phyloP scores from a whole-genome alignment of 2,888 invertebrate species.

The Perdita meconis region DNA sequence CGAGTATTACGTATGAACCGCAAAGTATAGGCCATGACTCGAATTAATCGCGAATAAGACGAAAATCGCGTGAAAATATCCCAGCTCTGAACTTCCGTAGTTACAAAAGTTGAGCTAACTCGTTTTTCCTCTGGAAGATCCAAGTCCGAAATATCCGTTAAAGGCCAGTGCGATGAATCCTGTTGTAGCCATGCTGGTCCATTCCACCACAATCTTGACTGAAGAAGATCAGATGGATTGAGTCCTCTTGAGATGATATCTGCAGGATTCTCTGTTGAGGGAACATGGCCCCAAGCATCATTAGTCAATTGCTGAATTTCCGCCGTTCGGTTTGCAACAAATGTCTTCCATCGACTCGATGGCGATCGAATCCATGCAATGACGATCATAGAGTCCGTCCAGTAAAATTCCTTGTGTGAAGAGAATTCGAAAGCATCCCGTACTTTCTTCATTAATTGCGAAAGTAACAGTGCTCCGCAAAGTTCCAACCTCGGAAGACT shows the following conservation, averaged over 20 bases:
- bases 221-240: not conserved
- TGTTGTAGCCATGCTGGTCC: not conserved
- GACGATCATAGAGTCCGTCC: constrained; percentile 19
- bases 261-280: constrained; percentile 7
- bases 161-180: not conserved
- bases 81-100: not conserved
- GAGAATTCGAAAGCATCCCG: not conserved
- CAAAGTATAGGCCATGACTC: not conserved
- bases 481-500: constrained; percentile 9
- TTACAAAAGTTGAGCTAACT: not conserved
- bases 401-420: not conserved
- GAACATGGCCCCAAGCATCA: not conserved
- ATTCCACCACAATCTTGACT: not conserved
- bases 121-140: not conserved
- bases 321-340: constrained; percentile 12
- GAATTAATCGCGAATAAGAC: not conserved
- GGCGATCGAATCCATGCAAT: constrained; percentile 2
- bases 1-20: not conserved
- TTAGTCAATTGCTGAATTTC: constrained; percentile 1
- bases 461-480: not conserved
- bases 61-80: not conserved
- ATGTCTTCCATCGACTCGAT: constrained; percentile 15
- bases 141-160: not conserved
- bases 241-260: constrained; percentile 3
- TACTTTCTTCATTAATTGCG: not conserved